A percentile compares a stretch with the other conserved stretches of the same genome.
These are phyloP conservation scores for Chaenodraco wilsoni DNA, from an alignment of 2,797 vertebrate species.

Conservation along the genomic window DNA sequence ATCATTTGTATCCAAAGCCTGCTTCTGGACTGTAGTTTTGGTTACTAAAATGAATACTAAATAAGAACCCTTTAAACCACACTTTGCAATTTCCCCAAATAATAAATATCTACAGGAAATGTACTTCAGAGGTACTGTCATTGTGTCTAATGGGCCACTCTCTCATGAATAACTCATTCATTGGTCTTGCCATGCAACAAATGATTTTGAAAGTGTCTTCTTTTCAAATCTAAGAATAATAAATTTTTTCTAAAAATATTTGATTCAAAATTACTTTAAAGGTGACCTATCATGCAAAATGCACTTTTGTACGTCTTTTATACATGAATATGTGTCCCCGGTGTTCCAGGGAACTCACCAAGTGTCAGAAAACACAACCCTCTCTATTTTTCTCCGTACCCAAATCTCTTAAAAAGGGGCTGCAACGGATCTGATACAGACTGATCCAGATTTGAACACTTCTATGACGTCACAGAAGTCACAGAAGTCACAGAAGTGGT, in stretches of 20 bases:
- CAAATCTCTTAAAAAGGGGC: too few relatives aligned
- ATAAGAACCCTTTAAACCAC: conserved; percentile 15
- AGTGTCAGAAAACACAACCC: too few relatives aligned
- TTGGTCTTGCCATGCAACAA: conserved; percentile 6
- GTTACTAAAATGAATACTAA: conserved; percentile 20
- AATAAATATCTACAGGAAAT: conserved; percentile 24
- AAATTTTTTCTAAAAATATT: conserved; percentile 19
- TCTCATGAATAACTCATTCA: conserved; percentile 20
- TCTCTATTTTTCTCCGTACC: too few relatives aligned
- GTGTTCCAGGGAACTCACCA: too few relatives aligned
- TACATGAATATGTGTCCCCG: too few relatives aligned
- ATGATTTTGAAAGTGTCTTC: conserved; percentile 3
- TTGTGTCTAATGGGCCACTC: conserved; percentile 16
- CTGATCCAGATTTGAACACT: too few relatives aligned
- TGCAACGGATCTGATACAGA: too few relatives aligned
- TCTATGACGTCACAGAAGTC: too few relatives aligned
- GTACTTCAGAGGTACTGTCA: not conserved
- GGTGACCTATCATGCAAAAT: too few relatives aligned
- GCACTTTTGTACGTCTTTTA: too few relatives aligned
- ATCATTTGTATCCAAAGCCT: conserved; percentile 18
- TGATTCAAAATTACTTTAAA: not conserved
- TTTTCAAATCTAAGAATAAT: conserved; percentile 6
- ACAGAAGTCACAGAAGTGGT: too few relatives aligned
- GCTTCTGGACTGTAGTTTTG: conserved; percentile 11
- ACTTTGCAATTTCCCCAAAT: conserved; percentile 19